phyloP scores from a whole-genome alignment of 2,113 vertebrate genomes.

The Uria aalge region DNA sequence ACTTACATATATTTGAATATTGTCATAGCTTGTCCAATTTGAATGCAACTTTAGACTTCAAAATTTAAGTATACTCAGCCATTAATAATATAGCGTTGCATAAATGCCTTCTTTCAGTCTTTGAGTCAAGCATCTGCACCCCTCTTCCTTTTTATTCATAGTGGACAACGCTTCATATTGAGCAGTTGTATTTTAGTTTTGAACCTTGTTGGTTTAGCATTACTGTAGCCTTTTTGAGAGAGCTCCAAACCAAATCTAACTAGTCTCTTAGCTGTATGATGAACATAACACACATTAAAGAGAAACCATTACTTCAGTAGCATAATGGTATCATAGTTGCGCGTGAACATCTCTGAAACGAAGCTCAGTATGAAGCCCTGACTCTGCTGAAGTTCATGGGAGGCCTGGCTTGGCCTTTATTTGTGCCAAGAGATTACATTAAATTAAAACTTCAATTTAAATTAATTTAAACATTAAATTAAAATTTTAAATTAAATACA shows the following conservation, averaged over 20 bases:
- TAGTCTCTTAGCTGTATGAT: neutral
- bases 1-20: neutral
- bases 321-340: neutral
- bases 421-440: neutral
- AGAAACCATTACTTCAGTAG: neutral
- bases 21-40: neutral
- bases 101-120: neutral
- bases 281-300: neutral
- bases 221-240: neutral
- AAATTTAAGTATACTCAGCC: neutral
- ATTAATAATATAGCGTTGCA: neutral
- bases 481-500: neutral
- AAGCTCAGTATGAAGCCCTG: neutral
- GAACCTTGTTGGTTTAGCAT: neutral
- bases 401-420: neutral
- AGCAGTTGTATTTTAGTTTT: neutral
- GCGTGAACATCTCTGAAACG: neutral
- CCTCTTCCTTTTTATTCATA: neutral
- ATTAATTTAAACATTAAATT: neutral
- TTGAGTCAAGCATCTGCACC: neutral
- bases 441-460: neutral
- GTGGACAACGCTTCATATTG: neutral
- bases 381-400: neutral
- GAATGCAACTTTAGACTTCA: neutral
- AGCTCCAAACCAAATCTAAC: conserved; percentile 13